Evolutionary conservation across 2,888 invertebrate species (phyloP).

Genomic region (Cerceris rybyensis): DNA sequence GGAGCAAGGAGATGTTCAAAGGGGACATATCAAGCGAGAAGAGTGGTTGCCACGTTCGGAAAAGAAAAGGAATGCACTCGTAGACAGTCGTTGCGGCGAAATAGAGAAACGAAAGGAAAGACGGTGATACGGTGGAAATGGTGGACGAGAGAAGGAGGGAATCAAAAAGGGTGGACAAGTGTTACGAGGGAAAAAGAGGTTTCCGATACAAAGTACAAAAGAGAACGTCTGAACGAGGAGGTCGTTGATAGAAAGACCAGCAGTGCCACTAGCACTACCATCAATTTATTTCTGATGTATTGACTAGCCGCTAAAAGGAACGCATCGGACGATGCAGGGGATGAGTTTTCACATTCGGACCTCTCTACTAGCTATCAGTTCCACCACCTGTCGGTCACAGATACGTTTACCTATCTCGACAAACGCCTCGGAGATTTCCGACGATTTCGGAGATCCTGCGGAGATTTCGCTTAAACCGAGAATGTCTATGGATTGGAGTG

Average conservation of each 20-base stretch:
- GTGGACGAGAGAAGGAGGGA: conserved; percentile 3
- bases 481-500: conserved; percentile 17
- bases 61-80: no score
- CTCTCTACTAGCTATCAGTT: conserved; percentile 49
- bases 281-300: conserved; percentile 65
- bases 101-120: neutral
- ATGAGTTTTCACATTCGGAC: conserved; percentile 35
- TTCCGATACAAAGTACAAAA: conserved; percentile 28
- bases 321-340: conserved; percentile 35
- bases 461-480: conserved; percentile 5
- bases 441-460: conserved; percentile 7
- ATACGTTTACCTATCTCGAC: conserved; percentile 26
- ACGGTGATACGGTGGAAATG: neutral
- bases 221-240: conserved; percentile 33
- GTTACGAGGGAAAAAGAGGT: conserved; percentile 11
- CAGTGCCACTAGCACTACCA: conserved; percentile 42
- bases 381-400: conserved; percentile 45
- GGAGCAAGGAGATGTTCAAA: conserved; percentile 1
- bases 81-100: no score
- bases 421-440: conserved; percentile 28
- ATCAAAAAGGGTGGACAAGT: neutral
- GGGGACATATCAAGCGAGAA: no score
- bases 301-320: conserved; percentile 48
- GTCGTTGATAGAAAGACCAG: conserved; percentile 43
- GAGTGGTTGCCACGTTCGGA: no score